Percentiles rank a stretch among this genome's conserved stretches.
phyloP scores from a whole-genome alignment of 2,888 invertebrate genomes.

The Atherix ibis region DNA sequence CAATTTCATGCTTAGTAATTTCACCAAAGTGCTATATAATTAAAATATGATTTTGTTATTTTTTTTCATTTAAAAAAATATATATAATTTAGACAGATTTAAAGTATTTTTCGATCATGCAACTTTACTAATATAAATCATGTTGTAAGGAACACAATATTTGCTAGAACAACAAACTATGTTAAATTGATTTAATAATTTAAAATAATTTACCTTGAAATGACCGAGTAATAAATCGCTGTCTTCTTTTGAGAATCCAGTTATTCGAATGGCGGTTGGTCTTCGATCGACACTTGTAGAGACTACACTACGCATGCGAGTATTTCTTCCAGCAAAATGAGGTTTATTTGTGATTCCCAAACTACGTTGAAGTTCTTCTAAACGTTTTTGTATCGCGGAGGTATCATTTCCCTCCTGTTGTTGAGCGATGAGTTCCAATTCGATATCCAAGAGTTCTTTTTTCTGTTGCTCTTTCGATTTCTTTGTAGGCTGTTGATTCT shows the following conservation, averaged over 20 bases:
- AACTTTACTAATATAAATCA: too few relatives aligned
- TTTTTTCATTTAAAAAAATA: too few relatives aligned
- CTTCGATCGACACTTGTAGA: conserved; percentile 60
- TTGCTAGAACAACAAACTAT: too few relatives aligned
- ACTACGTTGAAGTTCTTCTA: conserved; percentile 48
- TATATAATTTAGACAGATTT: too few relatives aligned
- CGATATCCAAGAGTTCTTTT: conserved; percentile 79
- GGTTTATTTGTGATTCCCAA: conserved; percentile 18
- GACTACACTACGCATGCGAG: conserved; percentile 24
- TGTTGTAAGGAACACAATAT: too few relatives aligned
- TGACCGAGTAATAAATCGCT: conserved; percentile 64
- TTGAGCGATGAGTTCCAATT: conserved; percentile 77
- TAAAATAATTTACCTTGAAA: conserved; percentile 67
- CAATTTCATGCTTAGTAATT: conserved; percentile 62
- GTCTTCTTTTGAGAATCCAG: conserved; percentile 75
- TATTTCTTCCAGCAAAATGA: conserved; percentile 14
- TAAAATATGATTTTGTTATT: conserved; percentile 7
- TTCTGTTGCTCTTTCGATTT: conserved; percentile 69
- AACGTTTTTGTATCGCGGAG: conserved; percentile 58
- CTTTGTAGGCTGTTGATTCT: conserved; percentile 31
- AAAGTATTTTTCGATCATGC: too few relatives aligned
- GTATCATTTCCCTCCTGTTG: conserved; percentile 79
- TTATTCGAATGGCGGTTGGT: conserved; percentile 70
- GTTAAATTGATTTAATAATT: too few relatives aligned
- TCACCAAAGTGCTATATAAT: conserved; percentile 64